Base-by-base conservation (phyloP, 1,140 invertebrate genomes). In the Diprion similis region DNA sequence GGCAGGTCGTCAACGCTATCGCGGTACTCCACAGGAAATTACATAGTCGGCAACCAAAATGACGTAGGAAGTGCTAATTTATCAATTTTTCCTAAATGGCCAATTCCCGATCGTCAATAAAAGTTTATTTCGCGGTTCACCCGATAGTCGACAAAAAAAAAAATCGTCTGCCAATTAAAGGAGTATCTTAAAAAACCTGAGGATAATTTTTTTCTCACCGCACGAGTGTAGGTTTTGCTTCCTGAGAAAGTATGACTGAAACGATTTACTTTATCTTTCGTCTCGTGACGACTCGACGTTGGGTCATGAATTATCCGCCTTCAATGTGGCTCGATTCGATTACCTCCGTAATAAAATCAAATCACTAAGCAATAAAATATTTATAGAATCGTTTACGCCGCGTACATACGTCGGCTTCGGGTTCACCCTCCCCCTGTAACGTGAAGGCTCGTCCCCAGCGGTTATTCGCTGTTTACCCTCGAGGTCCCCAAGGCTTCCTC, bases 291-390 rank as follows among this genome's bases (percentile, higher is more conserved):
- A 37, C 24, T 37, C 24, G 24, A 37, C 24, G 24, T 37, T 37
- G 24, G 24, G 24, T 3, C 24, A 37, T 1, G 24, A 37, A 37
- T 37, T 37, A 37, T 37, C 24, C 24, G 24, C 6, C 24, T 37
- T 37, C 2, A 37, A 37, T 15, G 51, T 59, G 11, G n/a, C 51
- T 0, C 51, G 51, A 59, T 59, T 59, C 51, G 51, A 59, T 59
- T 59, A 59, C 51, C 51, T 59, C 51, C 47, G 17, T 69, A 69
- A 86, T 85, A 83, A 86, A 86, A 79, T 84, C 80, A 80, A 82
- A 84, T 81, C 82, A 86, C 82, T 84, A 81, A 83, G 84, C 84
- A 86, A 86, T 86, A 85, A 87, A 86, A 88, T 86, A 88, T 87
- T 88, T 88, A 85, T 85, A 78, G 81, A 83, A 82, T 81, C 83